phyloP scores from a whole-genome alignment of 2,113 vertebrate genomes.

The Columba livia region DNA sequence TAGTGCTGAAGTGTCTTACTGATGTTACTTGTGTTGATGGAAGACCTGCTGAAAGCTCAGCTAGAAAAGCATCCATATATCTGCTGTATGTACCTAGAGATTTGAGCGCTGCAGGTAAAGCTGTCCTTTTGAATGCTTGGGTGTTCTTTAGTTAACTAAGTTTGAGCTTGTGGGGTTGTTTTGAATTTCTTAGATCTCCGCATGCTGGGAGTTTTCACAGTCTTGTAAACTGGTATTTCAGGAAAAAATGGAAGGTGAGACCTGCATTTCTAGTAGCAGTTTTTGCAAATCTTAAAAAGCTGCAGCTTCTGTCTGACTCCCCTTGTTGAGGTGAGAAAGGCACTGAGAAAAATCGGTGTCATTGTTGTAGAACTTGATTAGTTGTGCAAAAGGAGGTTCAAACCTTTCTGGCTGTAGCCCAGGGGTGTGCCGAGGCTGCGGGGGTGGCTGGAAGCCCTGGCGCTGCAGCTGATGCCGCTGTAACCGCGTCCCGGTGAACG shows the following conservation, averaged over 20 bases:
- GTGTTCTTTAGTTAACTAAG: background rate
- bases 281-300: background rate
- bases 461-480: background rate
- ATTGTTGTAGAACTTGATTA: background rate
- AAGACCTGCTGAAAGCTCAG: background rate
- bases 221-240: background rate
- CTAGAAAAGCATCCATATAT: background rate
- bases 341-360: background rate
- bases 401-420: background rate
- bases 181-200: background rate
- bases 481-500: fast-evolving
- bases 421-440: background rate
- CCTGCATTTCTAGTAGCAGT: background rate
- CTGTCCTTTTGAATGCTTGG: background rate
- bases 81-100: background rate
- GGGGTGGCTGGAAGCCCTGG: background rate
- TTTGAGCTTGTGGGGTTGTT: background rate
- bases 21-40: background rate
- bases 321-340: background rate
- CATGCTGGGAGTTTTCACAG: background rate
- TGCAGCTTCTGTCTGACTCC: background rate
- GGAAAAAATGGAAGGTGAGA: background rate
- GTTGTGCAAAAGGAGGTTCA: background rate
- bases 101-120: background rate
- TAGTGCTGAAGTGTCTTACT: background rate